These are phyloP conservation scores for Vimba vimba DNA, from an alignment of 2,113 vertebrate species.

Conservation along the genomic window DNA sequence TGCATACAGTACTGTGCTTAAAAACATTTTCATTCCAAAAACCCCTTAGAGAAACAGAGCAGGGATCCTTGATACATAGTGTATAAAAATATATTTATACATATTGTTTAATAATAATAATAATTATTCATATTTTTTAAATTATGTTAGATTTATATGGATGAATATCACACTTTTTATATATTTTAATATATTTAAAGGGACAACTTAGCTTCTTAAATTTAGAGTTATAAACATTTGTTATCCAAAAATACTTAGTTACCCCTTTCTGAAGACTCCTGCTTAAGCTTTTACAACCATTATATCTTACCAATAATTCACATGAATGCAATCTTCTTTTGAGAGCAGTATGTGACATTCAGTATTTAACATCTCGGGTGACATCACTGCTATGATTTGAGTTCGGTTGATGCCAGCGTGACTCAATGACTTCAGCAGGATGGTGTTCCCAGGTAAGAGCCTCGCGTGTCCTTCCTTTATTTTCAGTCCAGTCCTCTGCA, in stretches of 20 bases:
- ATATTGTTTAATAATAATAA: not conserved
- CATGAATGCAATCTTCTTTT: not conserved
- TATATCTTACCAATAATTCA: constrained; percentile 8
- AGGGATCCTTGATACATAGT: not conserved
- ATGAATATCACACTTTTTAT: not conserved
- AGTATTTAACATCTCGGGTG: constrained; percentile 1
- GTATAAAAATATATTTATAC: not conserved
- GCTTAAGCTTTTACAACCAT: not conserved
- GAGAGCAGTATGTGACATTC: constrained; percentile 5
- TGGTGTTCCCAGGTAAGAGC: not conserved
- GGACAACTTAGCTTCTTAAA: too few species aligned
- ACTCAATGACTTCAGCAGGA: not conserved
- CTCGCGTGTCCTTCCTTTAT: not conserved
- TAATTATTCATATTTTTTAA: not conserved
- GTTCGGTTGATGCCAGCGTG: not conserved
- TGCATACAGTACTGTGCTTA: not conserved
- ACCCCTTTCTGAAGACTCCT: not conserved
- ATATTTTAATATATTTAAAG: too few species aligned
- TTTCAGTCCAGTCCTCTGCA: constrained; percentile 13
- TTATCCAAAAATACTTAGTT: constrained; percentile 4
- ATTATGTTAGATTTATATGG: not conserved
- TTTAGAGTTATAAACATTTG: too few species aligned
- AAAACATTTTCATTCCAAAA: not conserved
- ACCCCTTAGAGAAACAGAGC: not conserved
- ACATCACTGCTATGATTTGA: constrained; percentile 8